Evolutionary conservation across 2,888 invertebrate species (phyloP), one percentile per base, ranked within the genome.

Genomic region (Harmothoe impar): DNA sequence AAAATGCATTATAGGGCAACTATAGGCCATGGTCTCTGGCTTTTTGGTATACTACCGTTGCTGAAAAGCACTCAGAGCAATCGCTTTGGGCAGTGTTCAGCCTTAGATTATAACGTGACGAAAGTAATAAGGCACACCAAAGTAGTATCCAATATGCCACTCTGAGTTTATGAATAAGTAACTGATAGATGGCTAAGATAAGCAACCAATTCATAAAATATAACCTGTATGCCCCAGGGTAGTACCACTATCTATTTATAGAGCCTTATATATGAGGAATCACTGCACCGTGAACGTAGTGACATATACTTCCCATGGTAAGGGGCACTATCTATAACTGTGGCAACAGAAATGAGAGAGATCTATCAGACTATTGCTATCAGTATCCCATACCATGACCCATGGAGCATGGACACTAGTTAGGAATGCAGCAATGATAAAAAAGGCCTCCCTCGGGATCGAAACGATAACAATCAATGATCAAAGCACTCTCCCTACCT

Each of bases 351-450:
- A 62, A 62, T 62, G n/a, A 62, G 62, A 62, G 1, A n/a, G 62
- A 62, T 62, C 62, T n/a, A 62, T 20, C 62, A 62, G 62, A n/a
- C n/a, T 62, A n/a, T 62, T 62, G 62, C 20, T 62, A 62, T 62
- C 62, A 20, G 62, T n/a, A 62, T n/a, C 62, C n/a, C 3, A 62
- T n/a, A 62, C 62, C 62, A 1, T 15, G 62, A 62, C 62, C 62
- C n/a, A n/a, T 62, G 20, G n/a, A 62, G 23, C n/a, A n/a, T 7
- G 62, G 62, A n/a, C 23, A n/a, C 62, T 20, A n/a, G 20, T n/a
- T 25, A 15, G 72, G 72, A 72, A 72, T 72, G 72, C 29, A 29
- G 72, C 1, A 20, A 20, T 62, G 72, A 62, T 72, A 29, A 72
- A 72, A 72, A 72, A 72, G 72, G 29, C 25, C n/a, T 25, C 31